Percentiles rank a stretch among this genome's conserved stretches.
phyloP scores from a whole-genome alignment of 2,888 invertebrate species.

The Drosophila siamana region DNA sequence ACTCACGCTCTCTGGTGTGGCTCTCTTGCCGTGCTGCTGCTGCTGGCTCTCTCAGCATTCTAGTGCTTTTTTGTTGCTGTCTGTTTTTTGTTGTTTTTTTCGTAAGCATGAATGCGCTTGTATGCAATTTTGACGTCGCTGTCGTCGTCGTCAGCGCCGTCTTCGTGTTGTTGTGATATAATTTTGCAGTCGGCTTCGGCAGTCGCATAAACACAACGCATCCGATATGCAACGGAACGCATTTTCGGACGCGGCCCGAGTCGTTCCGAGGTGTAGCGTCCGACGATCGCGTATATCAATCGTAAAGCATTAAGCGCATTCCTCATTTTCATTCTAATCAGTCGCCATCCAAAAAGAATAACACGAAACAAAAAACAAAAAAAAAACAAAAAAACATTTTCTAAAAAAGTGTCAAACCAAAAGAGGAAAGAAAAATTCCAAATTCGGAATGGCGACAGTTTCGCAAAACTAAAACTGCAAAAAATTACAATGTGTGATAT shows the following conservation, averaged over 20 bases:
- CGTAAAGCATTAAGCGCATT: constrained; percentile 83
- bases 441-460: not conserved
- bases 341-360: too few relatives aligned
- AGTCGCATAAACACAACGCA: constrained; percentile 86
- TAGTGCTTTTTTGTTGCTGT: constrained; percentile 38
- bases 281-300: constrained; percentile 86
- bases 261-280: constrained; percentile 86
- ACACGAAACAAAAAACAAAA: not conserved
- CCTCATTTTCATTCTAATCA: constrained; percentile 69
- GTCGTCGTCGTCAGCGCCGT: constrained; percentile 64
- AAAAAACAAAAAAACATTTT: constrained; percentile 5
- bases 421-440: constrained; percentile 15
- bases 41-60: constrained; percentile 58
- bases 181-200: constrained; percentile 84
- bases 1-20: not conserved
- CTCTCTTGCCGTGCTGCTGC: constrained; percentile 11
- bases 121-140: constrained; percentile 70
- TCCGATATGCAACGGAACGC: constrained; percentile 86
- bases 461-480: not conserved
- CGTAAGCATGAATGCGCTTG: constrained; percentile 73
- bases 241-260: constrained; percentile 86
- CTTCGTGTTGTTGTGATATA: constrained; percentile 84
- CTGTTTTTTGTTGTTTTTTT: constrained; percentile 31
- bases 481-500: constrained; percentile 3
- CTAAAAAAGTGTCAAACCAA: constrained; percentile 29